phyloP scores from a whole-genome alignment of 2,113 vertebrate species.

The Aldabrachelys gigantea region DNA sequence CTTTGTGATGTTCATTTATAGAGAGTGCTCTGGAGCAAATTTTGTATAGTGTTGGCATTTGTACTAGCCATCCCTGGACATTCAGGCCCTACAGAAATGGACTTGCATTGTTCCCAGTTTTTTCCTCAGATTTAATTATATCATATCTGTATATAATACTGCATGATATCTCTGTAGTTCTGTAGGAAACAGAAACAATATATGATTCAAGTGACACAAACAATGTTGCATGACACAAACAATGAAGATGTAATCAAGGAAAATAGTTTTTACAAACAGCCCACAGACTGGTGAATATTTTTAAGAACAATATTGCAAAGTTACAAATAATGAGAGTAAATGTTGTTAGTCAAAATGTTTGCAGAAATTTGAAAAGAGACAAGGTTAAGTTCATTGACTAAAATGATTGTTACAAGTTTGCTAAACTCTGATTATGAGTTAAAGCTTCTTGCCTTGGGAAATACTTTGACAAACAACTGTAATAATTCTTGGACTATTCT shows the following conservation, averaged over 20 bases:
- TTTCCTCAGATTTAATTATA: neutral
- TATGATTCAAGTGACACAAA: neutral
- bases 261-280: neutral
- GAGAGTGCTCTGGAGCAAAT: neutral
- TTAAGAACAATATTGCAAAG: neutral
- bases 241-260: neutral
- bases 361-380: neutral
- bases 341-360: neutral
- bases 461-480: neutral
- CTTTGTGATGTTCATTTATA: neutral
- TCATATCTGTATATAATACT: neutral
- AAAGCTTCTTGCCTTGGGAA: constrained; percentile 12
- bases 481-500: neutral
- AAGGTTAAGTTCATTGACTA: neutral
- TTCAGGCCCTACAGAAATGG: neutral
- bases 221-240: neutral
- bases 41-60: neutral
- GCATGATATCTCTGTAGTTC: neutral
- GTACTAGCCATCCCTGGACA: neutral
- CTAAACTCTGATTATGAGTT: neutral
- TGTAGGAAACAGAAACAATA: neutral
- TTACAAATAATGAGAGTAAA: neutral
- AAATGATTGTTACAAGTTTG: neutral
- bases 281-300: neutral
- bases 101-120: neutral